Evolutionary conservation across 2,797 vertebrate species (phyloP).

Genomic region (Apodemus agrarius): DNA sequence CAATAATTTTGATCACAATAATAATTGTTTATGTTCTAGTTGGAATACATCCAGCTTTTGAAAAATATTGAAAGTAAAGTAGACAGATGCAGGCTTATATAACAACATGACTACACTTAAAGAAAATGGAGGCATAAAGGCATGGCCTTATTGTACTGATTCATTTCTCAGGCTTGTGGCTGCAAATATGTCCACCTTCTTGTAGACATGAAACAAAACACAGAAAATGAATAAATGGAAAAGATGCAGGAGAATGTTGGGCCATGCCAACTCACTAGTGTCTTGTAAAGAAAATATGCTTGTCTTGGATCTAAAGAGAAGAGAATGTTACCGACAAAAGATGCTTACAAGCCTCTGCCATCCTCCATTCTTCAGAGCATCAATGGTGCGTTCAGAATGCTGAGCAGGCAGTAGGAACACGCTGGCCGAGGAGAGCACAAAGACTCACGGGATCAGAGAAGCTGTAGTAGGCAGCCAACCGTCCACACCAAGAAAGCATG

Average conservation of each 20-base stretch:
- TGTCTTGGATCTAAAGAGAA: not conserved
- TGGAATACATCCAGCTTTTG: conserved; percentile 53
- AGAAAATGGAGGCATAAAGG: not conserved
- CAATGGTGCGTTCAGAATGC: not conserved
- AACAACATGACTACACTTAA: not conserved
- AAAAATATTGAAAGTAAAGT: conserved; percentile 49
- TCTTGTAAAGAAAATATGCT: conserved; percentile 30
- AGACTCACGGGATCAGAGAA: not conserved
- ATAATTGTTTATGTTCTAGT: conserved; percentile 28
- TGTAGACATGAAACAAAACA: not conserved
- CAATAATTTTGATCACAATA: conserved; percentile 58
- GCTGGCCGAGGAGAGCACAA: not conserved
- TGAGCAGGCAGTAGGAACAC: not conserved
- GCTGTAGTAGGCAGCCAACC: not conserved
- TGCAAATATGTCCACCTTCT: not conserved
- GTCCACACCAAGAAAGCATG: not conserved
- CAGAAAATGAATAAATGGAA: conserved; percentile 4
- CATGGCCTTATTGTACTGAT: not conserved
- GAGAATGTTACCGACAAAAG: not conserved
- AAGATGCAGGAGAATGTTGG: not conserved
- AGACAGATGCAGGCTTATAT: not conserved
- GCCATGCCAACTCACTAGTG: not conserved
- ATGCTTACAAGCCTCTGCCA: not conserved
- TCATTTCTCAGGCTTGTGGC: not conserved
- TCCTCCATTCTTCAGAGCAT: not conserved